A percentile compares a stretch with the other conserved stretches of the same genome.
Evolutionary conservation across 2,113 vertebrate genomes (phyloP).

Genomic region (Deroptyus accipitrinus): DNA sequence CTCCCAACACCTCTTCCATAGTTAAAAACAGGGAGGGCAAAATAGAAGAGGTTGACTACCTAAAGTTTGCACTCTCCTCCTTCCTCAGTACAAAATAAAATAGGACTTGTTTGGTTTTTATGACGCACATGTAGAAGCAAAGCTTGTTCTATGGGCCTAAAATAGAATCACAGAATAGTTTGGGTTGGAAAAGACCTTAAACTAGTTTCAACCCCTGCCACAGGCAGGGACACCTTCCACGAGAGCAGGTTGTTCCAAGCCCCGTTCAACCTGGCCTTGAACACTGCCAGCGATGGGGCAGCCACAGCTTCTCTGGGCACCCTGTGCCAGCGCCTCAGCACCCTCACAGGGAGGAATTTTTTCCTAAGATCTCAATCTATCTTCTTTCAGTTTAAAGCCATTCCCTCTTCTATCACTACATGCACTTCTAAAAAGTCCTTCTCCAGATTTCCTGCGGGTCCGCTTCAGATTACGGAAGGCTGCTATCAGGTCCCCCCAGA

Average conservation of each 20-base stretch:
- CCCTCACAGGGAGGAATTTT: not conserved
- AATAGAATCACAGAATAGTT: not conserved
- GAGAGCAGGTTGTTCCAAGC: not conserved
- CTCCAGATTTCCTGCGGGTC: not conserved
- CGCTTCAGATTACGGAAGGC: not conserved
- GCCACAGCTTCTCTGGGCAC: not conserved
- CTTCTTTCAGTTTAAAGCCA: not conserved
- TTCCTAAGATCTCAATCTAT: no score
- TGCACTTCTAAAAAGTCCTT: not conserved
- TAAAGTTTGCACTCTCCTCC: not conserved
- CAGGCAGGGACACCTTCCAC: not conserved
- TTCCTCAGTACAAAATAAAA: not conserved
- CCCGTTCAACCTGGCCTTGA: not conserved
- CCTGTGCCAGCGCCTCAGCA: not conserved
- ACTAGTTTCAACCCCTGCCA: not conserved
- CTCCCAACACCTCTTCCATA: constrained; percentile 53
- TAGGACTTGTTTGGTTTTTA: not conserved
- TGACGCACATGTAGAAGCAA: not conserved
- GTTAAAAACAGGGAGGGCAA: constrained; percentile 40
- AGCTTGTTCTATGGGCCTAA: constrained; percentile 6
- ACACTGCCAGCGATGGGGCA: not conserved
- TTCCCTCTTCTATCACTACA: not conserved
- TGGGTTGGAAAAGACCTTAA: not conserved
- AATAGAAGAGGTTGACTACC: not conserved
- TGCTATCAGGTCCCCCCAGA: not conserved